Base-by-base conservation (phyloP, 2,797 vertebrate species). In the Karalla daura region DNA sequence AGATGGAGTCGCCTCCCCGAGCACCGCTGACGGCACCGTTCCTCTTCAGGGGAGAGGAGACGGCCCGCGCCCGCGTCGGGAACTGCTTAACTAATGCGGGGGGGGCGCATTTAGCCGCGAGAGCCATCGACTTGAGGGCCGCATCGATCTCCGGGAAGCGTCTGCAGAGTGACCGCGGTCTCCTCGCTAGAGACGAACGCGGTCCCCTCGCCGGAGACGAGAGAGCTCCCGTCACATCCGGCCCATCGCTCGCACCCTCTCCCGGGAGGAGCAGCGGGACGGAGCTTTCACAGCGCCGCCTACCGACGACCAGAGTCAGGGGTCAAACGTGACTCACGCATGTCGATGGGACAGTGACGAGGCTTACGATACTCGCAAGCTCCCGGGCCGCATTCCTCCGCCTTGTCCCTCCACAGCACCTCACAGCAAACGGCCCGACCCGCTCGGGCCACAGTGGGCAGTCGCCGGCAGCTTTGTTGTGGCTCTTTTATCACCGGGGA, bases 1-100 rank as follows among this genome's bases (percentile, higher is more conserved):
- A 89, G 83, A 92, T 93, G 64, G 92, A 92, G 88, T 78, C 52
- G 73, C 91, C 86, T 88, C 76, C 50, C 50, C 6, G 24, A 74
- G 80, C 83, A 54, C n/a, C n/a, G 81, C 78, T 78, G 85, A 89
- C 59, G 59, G 81, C 49, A 60, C 77, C 72, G 88, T 91, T 89
- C 81, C 80, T 88, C 79, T 85, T 81, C 51, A 77, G 75, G 85
- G 78, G 53, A 74, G 73, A 85, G 77, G 76, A 70, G 75, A 78
- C 49, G 56, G 65, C 36, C 6, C 51, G 70, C 33, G 68, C 66
- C 84, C 72, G 28, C 61, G 75, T 85, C 68, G 63, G 80, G 85
- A n/a, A 70, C 63, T 40, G 61, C 30, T 86, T 68, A 68, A 68
- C 66, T 41, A 71, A 86, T 45, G 61, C 76, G 43, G 49, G 56